Evolutionary conservation across 2,888 invertebrate species (phyloP).

Genomic region (Hydraecia micacea): DNA sequence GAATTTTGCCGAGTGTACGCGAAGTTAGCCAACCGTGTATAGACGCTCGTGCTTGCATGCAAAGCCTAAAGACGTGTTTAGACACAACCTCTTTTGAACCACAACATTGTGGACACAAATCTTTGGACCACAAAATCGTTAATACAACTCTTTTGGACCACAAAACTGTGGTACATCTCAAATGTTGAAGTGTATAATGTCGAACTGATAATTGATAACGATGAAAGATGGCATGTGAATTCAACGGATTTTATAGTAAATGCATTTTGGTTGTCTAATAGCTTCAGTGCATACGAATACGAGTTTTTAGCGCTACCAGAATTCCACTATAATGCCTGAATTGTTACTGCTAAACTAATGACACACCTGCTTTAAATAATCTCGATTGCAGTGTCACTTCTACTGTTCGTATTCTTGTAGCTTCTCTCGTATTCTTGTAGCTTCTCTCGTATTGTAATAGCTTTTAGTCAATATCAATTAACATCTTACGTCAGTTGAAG

Average conservation of each 20-base stretch:
- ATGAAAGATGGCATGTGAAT: background rate
- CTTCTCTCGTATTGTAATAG: background rate
- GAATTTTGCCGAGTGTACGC: constrained; percentile 68
- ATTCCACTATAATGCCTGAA: background rate
- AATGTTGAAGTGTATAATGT: background rate
- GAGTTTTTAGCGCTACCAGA: background rate
- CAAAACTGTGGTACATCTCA: background rate
- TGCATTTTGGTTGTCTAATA: background rate
- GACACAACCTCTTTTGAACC: background rate
- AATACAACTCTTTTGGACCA: background rate
- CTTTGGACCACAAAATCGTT: too few relatives aligned
- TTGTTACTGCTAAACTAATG: background rate
- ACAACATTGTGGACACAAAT: background rate
- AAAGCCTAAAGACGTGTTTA: constrained; percentile 32
- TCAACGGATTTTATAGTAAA: background rate
- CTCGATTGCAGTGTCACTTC: background rate
- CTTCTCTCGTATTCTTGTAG: background rate
- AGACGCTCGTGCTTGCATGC: constrained; percentile 43
- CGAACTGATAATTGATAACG: background rate
- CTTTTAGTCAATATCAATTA: background rate
- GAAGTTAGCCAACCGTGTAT: constrained; percentile 67
- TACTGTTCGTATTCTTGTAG: background rate
- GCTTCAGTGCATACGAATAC: background rate
- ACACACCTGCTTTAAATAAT: background rate
- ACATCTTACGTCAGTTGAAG: background rate